Percentiles rank a stretch among this genome's conserved stretches.
These are phyloP conservation scores for Tenthredo amoena DNA, from an alignment of 2,888 invertebrate species.

Conservation along the genomic window DNA sequence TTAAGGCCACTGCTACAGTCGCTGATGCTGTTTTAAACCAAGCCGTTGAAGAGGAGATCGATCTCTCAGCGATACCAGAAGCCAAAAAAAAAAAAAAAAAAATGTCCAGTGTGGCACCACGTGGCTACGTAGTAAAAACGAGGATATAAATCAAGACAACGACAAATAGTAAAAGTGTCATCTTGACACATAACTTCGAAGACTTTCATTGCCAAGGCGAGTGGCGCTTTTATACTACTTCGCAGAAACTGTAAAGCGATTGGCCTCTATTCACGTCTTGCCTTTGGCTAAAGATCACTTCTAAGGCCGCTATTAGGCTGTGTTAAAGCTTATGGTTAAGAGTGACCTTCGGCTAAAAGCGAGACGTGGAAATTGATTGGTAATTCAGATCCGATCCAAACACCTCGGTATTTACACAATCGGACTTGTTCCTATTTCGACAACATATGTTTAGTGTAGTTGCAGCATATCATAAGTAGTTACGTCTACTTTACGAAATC, in stretches of 20 bases:
- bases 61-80: neutral
- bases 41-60: constrained; percentile 26
- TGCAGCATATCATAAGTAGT: neutral
- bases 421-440: neutral
- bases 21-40: constrained; percentile 3
- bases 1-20: constrained; percentile 8
- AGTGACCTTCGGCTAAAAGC: neutral
- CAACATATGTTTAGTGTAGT: neutral
- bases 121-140: constrained; percentile 38
- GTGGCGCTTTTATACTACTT: constrained; percentile 1
- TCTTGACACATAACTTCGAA: neutral
- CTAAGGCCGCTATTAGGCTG: neutral
- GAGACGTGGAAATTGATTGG: neutral
- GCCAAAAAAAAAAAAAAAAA: constrained; percentile 12
- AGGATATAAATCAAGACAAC: constrained; percentile 22
- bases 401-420: neutral
- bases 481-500: neutral
- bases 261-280: constrained; percentile 2
- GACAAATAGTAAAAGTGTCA: neutral
- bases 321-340: neutral
- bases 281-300: neutral
- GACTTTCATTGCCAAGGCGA: neutral
- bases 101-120: constrained; percentile 26
- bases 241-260: neutral
- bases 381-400: neutral